phyloP scores from a whole-genome alignment of 1,140 invertebrate genomes.

The Hypsibius dujardini region DNA sequence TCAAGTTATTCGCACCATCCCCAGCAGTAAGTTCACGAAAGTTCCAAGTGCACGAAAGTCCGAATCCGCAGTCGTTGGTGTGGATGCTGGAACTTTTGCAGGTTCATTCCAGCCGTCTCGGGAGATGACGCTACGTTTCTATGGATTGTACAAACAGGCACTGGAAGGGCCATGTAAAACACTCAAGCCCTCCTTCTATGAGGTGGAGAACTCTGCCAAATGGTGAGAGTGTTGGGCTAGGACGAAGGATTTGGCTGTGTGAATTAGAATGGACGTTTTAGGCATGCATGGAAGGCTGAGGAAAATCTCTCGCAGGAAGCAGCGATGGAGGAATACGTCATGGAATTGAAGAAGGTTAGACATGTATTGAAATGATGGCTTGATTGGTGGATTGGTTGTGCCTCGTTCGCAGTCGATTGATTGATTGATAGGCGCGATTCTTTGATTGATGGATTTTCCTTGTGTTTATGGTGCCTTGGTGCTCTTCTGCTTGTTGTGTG shows the following conservation, averaged over 20 bases:
- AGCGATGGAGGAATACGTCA: constrained; percentile 77
- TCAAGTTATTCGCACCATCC: constrained; percentile 54
- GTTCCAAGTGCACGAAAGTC: constrained; percentile 12
- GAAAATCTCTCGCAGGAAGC: constrained; percentile 55
- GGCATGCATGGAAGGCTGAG: constrained; percentile 66
- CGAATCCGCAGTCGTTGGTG: constrained; percentile 21
- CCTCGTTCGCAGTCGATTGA: too few species aligned
- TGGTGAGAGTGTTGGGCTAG: constrained; percentile 42
- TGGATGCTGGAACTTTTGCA: too few species aligned
- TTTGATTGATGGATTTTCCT: too few species aligned
- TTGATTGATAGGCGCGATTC: too few species aligned
- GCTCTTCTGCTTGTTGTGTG: too few species aligned
- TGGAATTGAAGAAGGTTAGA: constrained; percentile 60
- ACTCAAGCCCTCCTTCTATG: constrained; percentile 69
- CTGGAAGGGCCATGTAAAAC: constrained; percentile 62
- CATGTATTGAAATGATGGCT: constrained; percentile 12
- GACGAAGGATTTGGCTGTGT: constrained; percentile 9
- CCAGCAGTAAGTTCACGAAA: constrained; percentile 18
- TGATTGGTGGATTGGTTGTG: background rate
- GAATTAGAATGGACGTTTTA: constrained; percentile 22
- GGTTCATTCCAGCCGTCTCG: constrained; percentile 88
- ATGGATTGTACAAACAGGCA: constrained; percentile 84
- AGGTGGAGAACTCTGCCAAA: constrained; percentile 70
- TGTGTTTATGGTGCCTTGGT: too few species aligned
- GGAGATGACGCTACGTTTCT: constrained; percentile 78